Evolutionary conservation across 1,140 invertebrate genomes (phyloP).

Genomic region (Anthonomus grandis): DNA sequence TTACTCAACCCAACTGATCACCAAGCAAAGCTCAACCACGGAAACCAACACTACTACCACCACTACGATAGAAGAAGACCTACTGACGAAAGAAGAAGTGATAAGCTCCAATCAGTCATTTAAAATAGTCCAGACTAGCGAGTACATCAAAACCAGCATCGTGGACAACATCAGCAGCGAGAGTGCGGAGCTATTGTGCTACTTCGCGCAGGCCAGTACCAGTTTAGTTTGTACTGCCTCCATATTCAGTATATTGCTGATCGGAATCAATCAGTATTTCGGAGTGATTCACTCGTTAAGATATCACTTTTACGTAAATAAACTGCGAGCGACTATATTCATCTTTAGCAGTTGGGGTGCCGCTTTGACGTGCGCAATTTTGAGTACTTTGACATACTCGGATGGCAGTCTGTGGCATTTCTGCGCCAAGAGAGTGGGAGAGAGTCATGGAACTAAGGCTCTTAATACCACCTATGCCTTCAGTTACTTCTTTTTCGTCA

Average conservation of each 20-base stretch:
- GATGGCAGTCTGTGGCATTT: constrained; percentile 53
- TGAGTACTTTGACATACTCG: constrained; percentile 42
- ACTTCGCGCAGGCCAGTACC: constrained; percentile 52
- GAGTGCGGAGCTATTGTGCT: constrained; percentile 43
- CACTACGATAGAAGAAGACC: constrained; percentile 6
- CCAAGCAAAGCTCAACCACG: constrained; percentile 1
- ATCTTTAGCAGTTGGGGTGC: constrained; percentile 67
- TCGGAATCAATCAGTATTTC: constrained; percentile 82
- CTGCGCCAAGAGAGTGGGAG: constrained; percentile 48
- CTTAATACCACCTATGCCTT: constrained; percentile 48
- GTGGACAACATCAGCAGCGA: neutral
- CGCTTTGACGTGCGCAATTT: constrained; percentile 56
- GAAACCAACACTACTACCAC: constrained; percentile 16
- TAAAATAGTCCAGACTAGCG: constrained; percentile 22
- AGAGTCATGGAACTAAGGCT: constrained; percentile 15
- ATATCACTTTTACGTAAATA: constrained; percentile 76
- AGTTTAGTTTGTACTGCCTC: constrained; percentile 55
- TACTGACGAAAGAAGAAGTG: constrained; percentile 24
- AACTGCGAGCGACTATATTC: constrained; percentile 65
- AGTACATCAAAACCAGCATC: constrained; percentile 16
- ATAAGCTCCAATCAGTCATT: constrained; percentile 15
- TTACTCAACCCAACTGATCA: neutral
- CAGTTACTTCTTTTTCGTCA: constrained; percentile 56
- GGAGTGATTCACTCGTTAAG: constrained; percentile 82
- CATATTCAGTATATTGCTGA: constrained; percentile 61